phyloP scores from a whole-genome alignment of 2,888 invertebrate genomes.

The Mamestra brassicae region DNA sequence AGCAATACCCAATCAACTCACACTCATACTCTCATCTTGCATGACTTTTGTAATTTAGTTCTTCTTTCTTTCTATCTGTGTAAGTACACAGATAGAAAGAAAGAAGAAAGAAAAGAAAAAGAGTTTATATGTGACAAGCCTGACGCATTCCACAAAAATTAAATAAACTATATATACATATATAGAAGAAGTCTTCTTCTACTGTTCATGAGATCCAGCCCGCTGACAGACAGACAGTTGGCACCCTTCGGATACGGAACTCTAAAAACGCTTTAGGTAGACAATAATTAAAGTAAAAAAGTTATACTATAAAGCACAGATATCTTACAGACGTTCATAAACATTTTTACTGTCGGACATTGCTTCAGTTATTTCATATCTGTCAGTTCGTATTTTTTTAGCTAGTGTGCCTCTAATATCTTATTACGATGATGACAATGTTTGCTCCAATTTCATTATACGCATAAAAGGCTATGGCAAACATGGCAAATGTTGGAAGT shows the following conservation, averaged over 20 bases:
- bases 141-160: too few species aligned
- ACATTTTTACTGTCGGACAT: conserved; percentile 55
- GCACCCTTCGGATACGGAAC: background rate
- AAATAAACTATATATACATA: too few species aligned
- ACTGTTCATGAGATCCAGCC: too few species aligned
- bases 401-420: conserved; percentile 32
- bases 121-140: too few species aligned
- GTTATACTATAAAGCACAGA: conserved; percentile 40
- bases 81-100: too few species aligned
- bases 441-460: conserved; percentile 29
- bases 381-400: conserved; percentile 39
- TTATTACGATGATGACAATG: conserved; percentile 33
- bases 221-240: too few species aligned
- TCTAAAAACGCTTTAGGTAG: background rate
- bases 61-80: too few species aligned
- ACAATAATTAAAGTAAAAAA: conserved; percentile 46
- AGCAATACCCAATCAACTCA: too few species aligned
- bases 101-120: too few species aligned
- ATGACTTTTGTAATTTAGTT: too few species aligned
- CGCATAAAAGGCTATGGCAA: conserved; percentile 28
- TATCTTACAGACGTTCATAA: conserved; percentile 44
- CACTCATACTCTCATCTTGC: too few species aligned
- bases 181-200: too few species aligned
- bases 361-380: conserved; percentile 49
- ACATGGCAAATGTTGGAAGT: conserved; percentile 1